Evolutionary conservation across 1,140 invertebrate species (phyloP), one percentile per base, ranked within the genome.

Genomic region (Cyrtorhinus lividipennis): DNA sequence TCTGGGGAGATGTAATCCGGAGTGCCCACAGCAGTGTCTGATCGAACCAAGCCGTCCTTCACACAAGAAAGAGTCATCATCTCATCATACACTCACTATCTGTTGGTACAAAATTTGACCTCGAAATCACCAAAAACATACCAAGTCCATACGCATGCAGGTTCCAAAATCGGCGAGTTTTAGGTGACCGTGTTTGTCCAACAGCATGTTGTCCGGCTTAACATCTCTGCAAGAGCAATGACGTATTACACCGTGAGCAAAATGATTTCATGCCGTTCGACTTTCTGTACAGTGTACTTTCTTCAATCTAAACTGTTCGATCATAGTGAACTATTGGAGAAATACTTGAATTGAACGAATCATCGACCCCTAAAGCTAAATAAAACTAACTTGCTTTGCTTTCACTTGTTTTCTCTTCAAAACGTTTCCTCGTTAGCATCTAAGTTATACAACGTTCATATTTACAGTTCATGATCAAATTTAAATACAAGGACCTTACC

Each of bases 1-100:
- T 99, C 97, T 0, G 97, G 97, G 45, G 94, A 96, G 69, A 99
- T 99, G 71, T 99, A 99, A 77, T 98, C 95, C 20, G 97, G 97
- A 20, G 97, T 99, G 26, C 97, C 97, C 2, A 99, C 95, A 24
- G 97, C 96, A 66, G 95, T 97, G 72, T 96, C 95, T 23, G 92
- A 96, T 65, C 90, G 81, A 15, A 99, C 94, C 66, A 98, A 78
- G 0, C 95, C 95, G 77, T 97, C 92, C 77, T 88, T 65, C 57
- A 71, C 67, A 59, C 65, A 64, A 66, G 62, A 62, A 64, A 65
- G 27, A 44, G 61, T 22, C 15, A 61, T 15, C 2, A n/a, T n/a
- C n/a, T n/a, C 38, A 56, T 56, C 10, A 67, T 56, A 67, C 59
- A 66, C 45, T 26, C 10, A 62, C 24, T 53, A 62, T n/a, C n/a